Percentiles rank a stretch among this genome's conserved stretches.
Evolutionary conservation across 2,113 vertebrate genomes (phyloP).

Genomic region (Lamprotornis superbus): DNA sequence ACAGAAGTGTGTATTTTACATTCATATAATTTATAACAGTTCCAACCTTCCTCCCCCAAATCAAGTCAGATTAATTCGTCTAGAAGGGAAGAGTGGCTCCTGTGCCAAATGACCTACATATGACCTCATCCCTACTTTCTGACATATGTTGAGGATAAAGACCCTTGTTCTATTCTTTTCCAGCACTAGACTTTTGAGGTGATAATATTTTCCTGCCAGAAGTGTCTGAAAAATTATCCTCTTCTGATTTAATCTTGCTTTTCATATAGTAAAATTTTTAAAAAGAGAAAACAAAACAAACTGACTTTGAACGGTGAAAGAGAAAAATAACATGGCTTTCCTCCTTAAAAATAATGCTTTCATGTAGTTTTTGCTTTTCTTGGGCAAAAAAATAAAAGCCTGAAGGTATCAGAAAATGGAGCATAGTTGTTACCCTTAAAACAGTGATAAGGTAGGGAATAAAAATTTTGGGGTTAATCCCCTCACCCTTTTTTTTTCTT

Average conservation of each 20-base stretch:
- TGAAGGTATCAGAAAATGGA: background rate
- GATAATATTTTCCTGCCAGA: background rate
- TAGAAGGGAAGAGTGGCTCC: background rate
- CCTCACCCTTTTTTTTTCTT: accelerated
- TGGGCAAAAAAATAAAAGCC: background rate
- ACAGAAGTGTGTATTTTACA: background rate
- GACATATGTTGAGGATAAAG: background rate
- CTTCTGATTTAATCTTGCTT: background rate
- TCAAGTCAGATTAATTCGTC: background rate
- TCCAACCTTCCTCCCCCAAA: background rate
- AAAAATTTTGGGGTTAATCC: background rate
- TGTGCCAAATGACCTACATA: background rate
- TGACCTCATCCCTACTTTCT: background rate
- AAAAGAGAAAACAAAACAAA: background rate
- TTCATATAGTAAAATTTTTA: background rate
- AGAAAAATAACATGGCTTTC: background rate
- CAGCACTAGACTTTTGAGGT: background rate
- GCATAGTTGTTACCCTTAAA: background rate
- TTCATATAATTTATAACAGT: background rate
- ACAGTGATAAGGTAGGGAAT: background rate
- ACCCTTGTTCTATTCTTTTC: background rate
- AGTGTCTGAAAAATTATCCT: background rate
- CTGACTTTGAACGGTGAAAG: background rate
- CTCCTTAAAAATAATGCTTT: background rate
- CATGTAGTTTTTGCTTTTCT: background rate